phyloP scores from a whole-genome alignment of 2,888 invertebrate genomes.

The Orthosia incerta region DNA sequence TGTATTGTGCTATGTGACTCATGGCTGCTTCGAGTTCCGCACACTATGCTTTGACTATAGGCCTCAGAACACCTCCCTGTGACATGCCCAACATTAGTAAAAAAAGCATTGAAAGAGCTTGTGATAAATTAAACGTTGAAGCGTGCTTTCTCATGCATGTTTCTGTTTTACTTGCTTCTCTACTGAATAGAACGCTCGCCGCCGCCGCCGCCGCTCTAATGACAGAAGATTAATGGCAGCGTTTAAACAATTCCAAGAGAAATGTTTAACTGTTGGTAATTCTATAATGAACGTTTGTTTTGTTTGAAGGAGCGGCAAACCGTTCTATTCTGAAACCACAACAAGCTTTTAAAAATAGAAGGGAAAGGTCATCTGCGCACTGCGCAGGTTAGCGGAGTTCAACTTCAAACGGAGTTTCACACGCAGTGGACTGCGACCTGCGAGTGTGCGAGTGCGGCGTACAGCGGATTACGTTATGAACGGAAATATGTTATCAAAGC shows the following conservation, averaged over 20 bases:
- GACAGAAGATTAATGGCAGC: slow-evolving; percentile 48
- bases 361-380: slow-evolving; percentile 34
- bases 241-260: slow-evolving; percentile 45
- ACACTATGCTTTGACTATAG: slow-evolving; percentile 50
- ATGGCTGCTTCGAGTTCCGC: slow-evolving; percentile 34
- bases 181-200: slow-evolving; percentile 28
- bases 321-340: slow-evolving; percentile 46
- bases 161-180: slow-evolving; percentile 16
- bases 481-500: slow-evolving; percentile 24
- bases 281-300: slow-evolving; percentile 53
- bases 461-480: slow-evolving; percentile 5
- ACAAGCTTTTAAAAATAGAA: slow-evolving; percentile 54
- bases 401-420: slow-evolving; percentile 28
- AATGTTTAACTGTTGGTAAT: slow-evolving; percentile 24
- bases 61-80: slow-evolving; percentile 8
- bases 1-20: slow-evolving; percentile 39
- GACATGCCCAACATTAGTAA: slow-evolving; percentile 24
- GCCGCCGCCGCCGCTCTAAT: slow-evolving; percentile 13
- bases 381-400: slow-evolving; percentile 35
- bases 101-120: slow-evolving; percentile 23
- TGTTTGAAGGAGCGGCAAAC: slow-evolving; percentile 46
- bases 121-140: slow-evolving; percentile 38
- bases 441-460: background rate
- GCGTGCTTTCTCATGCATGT: slow-evolving; percentile 22
- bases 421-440: background rate